Evolutionary conservation across 2,888 invertebrate species (phyloP), one percentile per base, ranked within the genome.

Genomic region (Drosophila antonietae): DNA sequence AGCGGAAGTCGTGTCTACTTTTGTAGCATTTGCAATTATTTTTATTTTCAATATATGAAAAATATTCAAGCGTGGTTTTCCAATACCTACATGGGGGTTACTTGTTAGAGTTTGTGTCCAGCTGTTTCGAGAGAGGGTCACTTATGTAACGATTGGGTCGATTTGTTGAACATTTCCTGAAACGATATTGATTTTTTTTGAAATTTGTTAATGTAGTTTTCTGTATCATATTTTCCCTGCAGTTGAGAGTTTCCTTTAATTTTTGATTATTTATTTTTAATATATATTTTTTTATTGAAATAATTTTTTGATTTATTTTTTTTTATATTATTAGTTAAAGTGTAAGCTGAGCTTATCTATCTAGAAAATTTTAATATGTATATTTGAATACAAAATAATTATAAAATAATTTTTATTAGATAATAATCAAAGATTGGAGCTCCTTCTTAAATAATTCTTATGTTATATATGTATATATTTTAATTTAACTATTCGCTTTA

Each of bases 1-100:
- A 59, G 70, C 3, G 55, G 68, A 41, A n/a, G 23, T 31, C 20
- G 0, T 9, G 20, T 69, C 88, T 82, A 80, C 62, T 71, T 72
- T 59, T 70, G 33, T 44, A 79, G 63, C 88, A 70, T 67, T 85
- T 70, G 88, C 88, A 75, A 82, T 88, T 77, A 80, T 78, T 83
- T 73, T 47, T 46, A 28, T 31, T 55, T 66, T 57, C 49, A 10
- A 59, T 73, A 51, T 61, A 37, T 20, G 35, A 47, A 39, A 18
- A 51, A 65, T 68, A 31, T 35, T 37, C 47, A 9, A 23, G 47
- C 39, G 46, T 44, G 43, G 49, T 53, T 53, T 39, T 52, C 28
- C 47, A 18, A 39, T 37, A 37, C 37, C 51, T 28, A 33, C 41
- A 78, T 78, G 74, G 35, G 59, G 62, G 74, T 63, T 65, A 63